Conservation (phyloP, 2,113 vertebrate species). For the Martes martes region DNA sequence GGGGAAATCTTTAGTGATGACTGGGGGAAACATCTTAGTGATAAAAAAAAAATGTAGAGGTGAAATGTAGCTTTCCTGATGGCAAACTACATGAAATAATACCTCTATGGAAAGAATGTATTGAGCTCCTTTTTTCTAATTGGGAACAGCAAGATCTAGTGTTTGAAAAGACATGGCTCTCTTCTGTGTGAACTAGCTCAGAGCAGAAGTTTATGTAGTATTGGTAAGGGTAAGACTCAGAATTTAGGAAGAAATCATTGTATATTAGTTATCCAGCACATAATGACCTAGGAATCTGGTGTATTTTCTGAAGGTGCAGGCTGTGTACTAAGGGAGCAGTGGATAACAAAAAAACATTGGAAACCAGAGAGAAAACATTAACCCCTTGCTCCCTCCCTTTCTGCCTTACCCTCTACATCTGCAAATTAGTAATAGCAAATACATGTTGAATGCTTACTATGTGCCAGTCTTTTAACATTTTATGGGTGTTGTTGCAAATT, state of each 20-base stretch:
- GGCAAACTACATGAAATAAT: not conserved
- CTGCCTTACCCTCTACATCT: not conserved
- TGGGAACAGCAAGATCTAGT: not conserved
- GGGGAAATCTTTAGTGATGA: not conserved
- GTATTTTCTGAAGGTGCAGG: not conserved
- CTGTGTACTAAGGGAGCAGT: not conserved
- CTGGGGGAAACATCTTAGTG: not conserved
- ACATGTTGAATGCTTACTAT: not conserved
- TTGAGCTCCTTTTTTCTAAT: not conserved
- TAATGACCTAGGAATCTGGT: not conserved
- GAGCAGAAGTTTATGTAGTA: not conserved
- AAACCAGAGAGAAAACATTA: not conserved
- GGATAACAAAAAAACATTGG: not conserved
- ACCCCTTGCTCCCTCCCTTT: not conserved
- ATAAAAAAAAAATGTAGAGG: not conserved
- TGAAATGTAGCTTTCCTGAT: not conserved
- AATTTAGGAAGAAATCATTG: not conserved
- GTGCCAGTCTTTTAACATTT: not conserved
- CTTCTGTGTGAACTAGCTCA: not conserved
- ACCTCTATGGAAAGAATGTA: not conserved
- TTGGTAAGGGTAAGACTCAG: not conserved
- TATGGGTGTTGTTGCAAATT: not conserved
- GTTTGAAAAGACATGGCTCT: not conserved
- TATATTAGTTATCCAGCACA: not conserved
- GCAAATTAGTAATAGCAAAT: not conserved